These are phyloP conservation scores for Coptodon rendalli DNA, from an alignment of 2,113 vertebrate species.

Conservation along the genomic window DNA sequence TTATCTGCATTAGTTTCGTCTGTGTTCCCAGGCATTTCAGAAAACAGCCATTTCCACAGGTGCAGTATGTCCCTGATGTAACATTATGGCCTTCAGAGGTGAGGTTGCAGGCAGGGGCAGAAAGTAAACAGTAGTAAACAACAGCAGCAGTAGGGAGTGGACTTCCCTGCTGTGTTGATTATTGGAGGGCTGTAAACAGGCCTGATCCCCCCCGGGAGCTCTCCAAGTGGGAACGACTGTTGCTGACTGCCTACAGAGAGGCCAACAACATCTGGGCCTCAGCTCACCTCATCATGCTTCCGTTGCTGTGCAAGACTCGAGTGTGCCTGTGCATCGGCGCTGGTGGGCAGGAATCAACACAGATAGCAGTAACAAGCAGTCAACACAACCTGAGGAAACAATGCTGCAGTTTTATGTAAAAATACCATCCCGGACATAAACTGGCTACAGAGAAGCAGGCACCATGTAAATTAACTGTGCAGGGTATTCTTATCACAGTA, in stretches of 20 bases:
- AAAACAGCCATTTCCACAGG: conserved; percentile 13
- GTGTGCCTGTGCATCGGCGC: background rate
- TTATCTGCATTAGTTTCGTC: background rate
- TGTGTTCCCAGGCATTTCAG: background rate
- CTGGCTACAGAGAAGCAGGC: background rate
- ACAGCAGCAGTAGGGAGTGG: conserved; percentile 44
- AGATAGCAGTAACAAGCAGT: background rate
- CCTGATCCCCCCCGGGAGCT: conserved; percentile 2
- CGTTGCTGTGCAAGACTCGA: background rate
- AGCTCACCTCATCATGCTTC: conserved; percentile 29
- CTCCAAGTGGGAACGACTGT: conserved; percentile 37
- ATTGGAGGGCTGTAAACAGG: conserved; percentile 63
- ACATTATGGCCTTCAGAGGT: conserved; percentile 27
- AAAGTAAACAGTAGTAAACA: conserved; percentile 66
- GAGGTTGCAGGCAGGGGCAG: conserved; percentile 23
- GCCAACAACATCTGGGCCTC: conserved; percentile 59
- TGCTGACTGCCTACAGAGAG: conserved; percentile 40
- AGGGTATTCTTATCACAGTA: background rate
- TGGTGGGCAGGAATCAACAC: background rate
- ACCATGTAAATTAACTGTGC: background rate
- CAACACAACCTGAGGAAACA: background rate
- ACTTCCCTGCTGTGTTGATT: conserved; percentile 58
- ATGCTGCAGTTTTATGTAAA: background rate
- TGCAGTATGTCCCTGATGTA: background rate
- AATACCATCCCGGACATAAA: background rate